Percentiles rank a stretch among this genome's conserved stretches.
Evolutionary conservation across 2,797 vertebrate species (phyloP).

Genomic region (Saxicola maurus): DNA sequence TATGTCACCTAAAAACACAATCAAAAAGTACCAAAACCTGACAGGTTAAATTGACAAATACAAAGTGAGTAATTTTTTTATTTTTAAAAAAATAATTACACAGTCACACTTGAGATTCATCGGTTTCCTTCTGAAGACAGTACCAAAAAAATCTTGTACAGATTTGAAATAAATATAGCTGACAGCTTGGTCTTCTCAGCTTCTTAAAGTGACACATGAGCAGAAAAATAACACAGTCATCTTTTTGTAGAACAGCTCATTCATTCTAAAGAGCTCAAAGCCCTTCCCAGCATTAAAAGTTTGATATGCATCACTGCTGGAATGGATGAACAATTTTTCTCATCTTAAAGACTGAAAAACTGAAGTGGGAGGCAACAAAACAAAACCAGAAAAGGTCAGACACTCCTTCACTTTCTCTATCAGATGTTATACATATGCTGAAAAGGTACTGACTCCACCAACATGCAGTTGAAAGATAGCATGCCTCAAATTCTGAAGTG

Average conservation of each 20-base stretch:
- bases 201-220: background rate
- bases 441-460: background rate
- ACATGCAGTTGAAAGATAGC: background rate
- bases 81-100: background rate
- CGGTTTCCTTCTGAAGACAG: background rate
- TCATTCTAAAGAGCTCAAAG: background rate
- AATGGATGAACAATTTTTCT: background rate
- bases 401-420: background rate
- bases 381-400: background rate
- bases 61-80: background rate
- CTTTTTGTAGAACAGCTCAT: background rate
- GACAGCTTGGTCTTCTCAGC: background rate
- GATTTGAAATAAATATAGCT: background rate
- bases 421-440: background rate
- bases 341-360: background rate
- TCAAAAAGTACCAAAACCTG: rapidly evolving
- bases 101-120: background rate
- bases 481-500: background rate
- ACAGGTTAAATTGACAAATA: background rate
- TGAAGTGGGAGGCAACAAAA: background rate
- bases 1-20: constrained; percentile 72
- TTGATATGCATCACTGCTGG: background rate
- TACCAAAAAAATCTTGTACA: background rate
- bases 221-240: background rate
- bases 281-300: background rate